A percentile compares a stretch with the other conserved stretches of the same genome.
phyloP scores from a whole-genome alignment of 1,140 invertebrate genomes.

The Bradysia coprophila region DNA sequence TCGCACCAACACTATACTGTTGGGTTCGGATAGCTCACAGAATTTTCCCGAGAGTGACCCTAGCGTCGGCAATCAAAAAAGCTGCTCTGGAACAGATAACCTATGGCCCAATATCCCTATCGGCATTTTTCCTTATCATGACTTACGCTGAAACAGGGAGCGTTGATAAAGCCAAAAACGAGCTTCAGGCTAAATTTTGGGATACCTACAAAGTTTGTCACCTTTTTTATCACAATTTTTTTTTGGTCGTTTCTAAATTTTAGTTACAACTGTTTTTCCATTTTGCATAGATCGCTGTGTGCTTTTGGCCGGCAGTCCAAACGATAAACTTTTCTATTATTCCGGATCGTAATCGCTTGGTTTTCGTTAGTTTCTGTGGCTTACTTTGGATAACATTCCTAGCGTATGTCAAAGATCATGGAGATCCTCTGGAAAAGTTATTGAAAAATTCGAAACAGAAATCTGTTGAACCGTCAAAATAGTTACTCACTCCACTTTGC shows the following conservation, averaged over 20 bases:
- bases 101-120: conserved; percentile 61
- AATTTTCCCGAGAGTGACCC: conserved; percentile 40
- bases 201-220: conserved; percentile 55
- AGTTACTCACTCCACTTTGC: no score
- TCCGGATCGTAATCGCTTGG: conserved; percentile 57
- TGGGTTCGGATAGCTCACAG: conserved; percentile 42
- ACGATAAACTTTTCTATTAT: conserved; percentile 64
- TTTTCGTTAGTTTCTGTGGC: conserved; percentile 67
- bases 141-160: conserved; percentile 54
- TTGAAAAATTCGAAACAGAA: not conserved
- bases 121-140: conserved; percentile 66
- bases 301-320: conserved; percentile 64
- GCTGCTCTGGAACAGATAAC: conserved; percentile 62
- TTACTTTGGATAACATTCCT: conserved; percentile 71
- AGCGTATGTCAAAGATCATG: conserved; percentile 48
- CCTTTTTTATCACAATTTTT: not conserved
- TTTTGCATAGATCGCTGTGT: conserved; percentile 42
- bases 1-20: conserved; percentile 47
- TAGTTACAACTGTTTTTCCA: not conserved
- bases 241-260: not conserved
- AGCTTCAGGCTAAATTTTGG: conserved; percentile 55
- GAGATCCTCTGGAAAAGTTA: not conserved
- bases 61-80: conserved; percentile 40
- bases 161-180: conserved; percentile 38
- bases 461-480: no score